Conservation (phyloP, 1,140 invertebrate species). For the Reticulitermes speratus region DNA sequence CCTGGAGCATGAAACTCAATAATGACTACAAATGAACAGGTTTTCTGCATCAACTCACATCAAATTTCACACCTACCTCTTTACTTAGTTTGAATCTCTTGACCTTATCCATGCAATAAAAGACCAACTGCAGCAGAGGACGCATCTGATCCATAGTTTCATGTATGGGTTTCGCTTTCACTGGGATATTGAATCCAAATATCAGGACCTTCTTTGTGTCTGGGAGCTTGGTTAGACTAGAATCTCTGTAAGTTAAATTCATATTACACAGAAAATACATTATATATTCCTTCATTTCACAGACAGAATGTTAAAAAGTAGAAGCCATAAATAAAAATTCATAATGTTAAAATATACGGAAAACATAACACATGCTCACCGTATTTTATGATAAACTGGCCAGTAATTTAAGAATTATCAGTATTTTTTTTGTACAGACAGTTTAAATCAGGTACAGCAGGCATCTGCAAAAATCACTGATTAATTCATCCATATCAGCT, state of each 20-base stretch:
- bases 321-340: too few relatives aligned
- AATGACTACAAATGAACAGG: background rate
- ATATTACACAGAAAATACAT: too few relatives aligned
- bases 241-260: conserved; percentile 48
- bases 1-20: too few relatives aligned
- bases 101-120: conserved; percentile 90
- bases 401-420: background rate
- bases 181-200: conserved; percentile 78
- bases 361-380: too few relatives aligned
- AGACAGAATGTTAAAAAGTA: conserved; percentile 35
- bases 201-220: conserved; percentile 76
- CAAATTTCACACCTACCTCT: conserved; percentile 65
- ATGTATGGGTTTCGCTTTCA: conserved; percentile 58
- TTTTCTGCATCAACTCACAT: background rate
- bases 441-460: too few relatives aligned
- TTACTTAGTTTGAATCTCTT: conserved; percentile 85
- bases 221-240: conserved; percentile 56
- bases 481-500: too few relatives aligned
- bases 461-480: too few relatives aligned
- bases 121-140: conserved; percentile 81
- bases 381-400: background rate
- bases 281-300: too few relatives aligned
- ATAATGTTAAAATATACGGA: too few relatives aligned
- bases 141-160: conserved; percentile 70
- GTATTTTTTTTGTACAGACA: too few relatives aligned